Base-by-base conservation (phyloP, 1,140 invertebrate species). In the Drosophila prosaltans region DNA sequence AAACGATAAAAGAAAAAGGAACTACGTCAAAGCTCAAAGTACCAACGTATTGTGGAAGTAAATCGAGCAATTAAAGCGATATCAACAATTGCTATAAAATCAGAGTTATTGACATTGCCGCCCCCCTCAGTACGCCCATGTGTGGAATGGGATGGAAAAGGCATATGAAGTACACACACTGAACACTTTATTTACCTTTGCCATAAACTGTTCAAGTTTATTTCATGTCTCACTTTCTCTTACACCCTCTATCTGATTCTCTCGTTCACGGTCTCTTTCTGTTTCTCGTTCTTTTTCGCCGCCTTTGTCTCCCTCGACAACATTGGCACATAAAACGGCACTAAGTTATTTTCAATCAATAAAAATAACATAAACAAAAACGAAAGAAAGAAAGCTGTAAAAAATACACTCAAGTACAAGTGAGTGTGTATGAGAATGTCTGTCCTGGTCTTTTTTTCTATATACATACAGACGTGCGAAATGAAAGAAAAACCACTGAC, bases 291-390 rank as follows among this genome's bases (percentile, higher is more conserved):
- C 16, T 30, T 24, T 7, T 11, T 32, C 26, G 11, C 21, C 43
- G 32, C 28, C n/a, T 36, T 10, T 8, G 55, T 26, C n/a, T 59
- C 24, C 9, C 48, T 55, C 65, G 58, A 72, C 57, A 57, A 30
- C 63, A 64, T 51, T 43, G 70, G 77, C 69, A 64, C 84, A 88
- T 84, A 88, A 89, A 88, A 83, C 80, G 78, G 57, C 84, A 81
- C 84, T 88, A 88, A 88, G 84, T 88, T 88, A 88, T 88, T 88
- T 88, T 88, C 84, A 88, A 88, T 88, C 84, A 88, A 88, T 88
- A 88, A 88, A 88, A 88, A 89, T 73, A 88, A 88, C 84, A 88
- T 89, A 89, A 88, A 89, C 84, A 88, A 88, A 83, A 74, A 57
- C 21, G 30, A 66, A 45, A 48, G 45, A 51, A 65, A 69, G 77